Evolutionary conservation across 2,888 invertebrate genomes (phyloP).

Genomic region (Allacma fusca): DNA sequence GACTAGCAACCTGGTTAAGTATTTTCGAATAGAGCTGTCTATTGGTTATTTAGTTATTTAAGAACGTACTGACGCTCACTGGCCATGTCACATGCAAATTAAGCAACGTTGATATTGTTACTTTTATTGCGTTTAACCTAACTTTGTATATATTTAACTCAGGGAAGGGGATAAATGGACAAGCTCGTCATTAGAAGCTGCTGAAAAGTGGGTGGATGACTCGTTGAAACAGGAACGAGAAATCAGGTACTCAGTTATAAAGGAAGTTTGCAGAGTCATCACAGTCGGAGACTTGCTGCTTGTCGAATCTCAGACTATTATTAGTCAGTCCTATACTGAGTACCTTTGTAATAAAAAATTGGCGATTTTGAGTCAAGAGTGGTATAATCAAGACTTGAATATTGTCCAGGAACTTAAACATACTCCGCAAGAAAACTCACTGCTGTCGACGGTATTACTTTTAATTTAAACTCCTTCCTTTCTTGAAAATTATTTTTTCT

Average conservation of each 20-base stretch:
- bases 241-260: not conserved
- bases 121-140: too few relatives aligned
- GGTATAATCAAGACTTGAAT: constrained; percentile 2
- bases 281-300: constrained; percentile 21
- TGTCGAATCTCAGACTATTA: not conserved
- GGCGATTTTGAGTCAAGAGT: not conserved
- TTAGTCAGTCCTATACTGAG: not conserved
- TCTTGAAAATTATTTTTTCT: too few relatives aligned
- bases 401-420: not conserved
- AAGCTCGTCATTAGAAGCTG: not conserved
- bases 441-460: too few relatives aligned
- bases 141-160: not conserved
- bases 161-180: constrained; percentile 35
- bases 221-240: not conserved
- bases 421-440: too few relatives aligned
- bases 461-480: too few relatives aligned
- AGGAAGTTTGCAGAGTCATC: not conserved
- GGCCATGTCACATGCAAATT: too few relatives aligned
- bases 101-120: too few relatives aligned
- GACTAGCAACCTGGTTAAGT: too few relatives aligned
- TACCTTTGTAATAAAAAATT: constrained; percentile 6
- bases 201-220: not conserved
- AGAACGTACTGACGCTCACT: too few relatives aligned
- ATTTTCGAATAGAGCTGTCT: too few relatives aligned
- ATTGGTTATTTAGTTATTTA: too few relatives aligned